phyloP scores from a whole-genome alignment of 2,797 vertebrate species.

The Amblyraja radiata region DNA sequence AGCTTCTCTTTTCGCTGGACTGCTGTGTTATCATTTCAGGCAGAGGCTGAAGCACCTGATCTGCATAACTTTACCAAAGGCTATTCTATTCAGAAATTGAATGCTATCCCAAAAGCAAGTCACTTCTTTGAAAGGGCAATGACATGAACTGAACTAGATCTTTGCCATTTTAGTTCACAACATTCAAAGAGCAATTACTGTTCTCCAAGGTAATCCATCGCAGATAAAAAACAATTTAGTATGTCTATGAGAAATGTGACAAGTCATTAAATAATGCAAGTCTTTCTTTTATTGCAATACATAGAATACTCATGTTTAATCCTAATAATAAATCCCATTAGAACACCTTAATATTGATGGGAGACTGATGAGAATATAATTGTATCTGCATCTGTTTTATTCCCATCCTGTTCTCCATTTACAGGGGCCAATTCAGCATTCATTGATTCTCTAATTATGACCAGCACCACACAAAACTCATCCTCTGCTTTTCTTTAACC shows the following conservation, averaged over 20 bases:
- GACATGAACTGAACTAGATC: neutral
- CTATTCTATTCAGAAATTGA: neutral
- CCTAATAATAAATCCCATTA: neutral
- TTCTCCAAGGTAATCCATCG: neutral
- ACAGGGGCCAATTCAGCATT: neutral
- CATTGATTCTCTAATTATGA: neutral
- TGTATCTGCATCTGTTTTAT: neutral
- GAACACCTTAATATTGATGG: neutral
- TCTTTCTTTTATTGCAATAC: constrained; percentile 24
- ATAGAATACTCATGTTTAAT: constrained; percentile 4
- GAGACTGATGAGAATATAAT: constrained; percentile 7
- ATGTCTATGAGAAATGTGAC: neutral
- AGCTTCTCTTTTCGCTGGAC: too few relatives aligned
- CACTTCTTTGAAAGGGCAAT: neutral
- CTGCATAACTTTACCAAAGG: neutral
- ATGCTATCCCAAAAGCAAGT: neutral
- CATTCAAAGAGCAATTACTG: neutral
- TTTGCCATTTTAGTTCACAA: neutral
- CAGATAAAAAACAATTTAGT: neutral
- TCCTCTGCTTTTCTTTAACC: neutral
- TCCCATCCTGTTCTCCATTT: neutral
- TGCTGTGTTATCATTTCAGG: too few relatives aligned
- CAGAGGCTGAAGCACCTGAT: neutral
- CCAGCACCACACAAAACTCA: neutral
- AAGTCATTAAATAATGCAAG: constrained; percentile 8